phyloP scores from a whole-genome alignment of 2,797 vertebrate species.

The Molossus molossus region DNA sequence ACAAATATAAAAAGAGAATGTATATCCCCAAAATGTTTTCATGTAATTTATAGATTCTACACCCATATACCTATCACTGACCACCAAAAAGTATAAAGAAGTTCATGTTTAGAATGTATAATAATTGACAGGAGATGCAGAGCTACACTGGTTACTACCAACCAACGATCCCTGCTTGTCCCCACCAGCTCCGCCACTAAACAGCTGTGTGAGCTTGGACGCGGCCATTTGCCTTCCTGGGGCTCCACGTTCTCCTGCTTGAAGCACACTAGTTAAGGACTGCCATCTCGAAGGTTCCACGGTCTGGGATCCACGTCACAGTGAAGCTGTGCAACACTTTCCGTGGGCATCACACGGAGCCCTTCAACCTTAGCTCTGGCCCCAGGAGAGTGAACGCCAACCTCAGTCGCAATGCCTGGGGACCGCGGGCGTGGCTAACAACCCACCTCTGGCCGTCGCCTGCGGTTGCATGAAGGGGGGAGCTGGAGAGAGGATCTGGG shows the following conservation, averaged over 20 bases:
- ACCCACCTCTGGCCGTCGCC: not conserved
- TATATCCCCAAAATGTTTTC: not conserved
- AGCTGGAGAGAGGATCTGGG: not conserved
- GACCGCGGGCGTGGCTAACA: not conserved
- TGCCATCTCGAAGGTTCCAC: not conserved
- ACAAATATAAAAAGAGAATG: not conserved
- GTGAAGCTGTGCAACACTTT: not conserved
- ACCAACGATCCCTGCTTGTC: fast-evolving
- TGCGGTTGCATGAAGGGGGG: not conserved
- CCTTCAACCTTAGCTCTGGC: not conserved
- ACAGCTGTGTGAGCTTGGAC: not conserved
- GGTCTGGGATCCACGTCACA: not conserved
- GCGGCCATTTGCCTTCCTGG: not conserved
- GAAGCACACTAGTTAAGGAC: not conserved
- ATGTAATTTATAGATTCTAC: not conserved
- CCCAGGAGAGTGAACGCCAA: not conserved
- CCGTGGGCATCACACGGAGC: not conserved
- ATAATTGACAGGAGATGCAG: not conserved
- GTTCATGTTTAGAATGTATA: not conserved
- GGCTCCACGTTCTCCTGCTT: not conserved
- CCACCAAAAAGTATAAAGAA: not conserved
- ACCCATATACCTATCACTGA: not conserved
- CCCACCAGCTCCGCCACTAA: not conserved
- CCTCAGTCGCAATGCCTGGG: fast-evolving
- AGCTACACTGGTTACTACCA: not conserved